phyloP scores from a whole-genome alignment of 2,888 invertebrate species.

The Sabatieria punctata region DNA sequence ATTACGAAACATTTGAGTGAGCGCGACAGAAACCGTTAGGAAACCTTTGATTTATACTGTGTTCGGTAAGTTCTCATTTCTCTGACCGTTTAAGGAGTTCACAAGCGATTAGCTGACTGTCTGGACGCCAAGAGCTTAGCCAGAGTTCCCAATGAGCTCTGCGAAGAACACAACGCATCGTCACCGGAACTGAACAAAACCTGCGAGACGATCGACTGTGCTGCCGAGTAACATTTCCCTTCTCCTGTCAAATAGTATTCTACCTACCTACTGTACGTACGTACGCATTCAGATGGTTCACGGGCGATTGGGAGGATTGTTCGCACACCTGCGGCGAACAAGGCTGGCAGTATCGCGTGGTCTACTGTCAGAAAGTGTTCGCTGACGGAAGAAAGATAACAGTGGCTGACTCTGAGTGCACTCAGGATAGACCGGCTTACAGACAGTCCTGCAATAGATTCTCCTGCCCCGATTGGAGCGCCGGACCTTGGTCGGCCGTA shows the following conservation, averaged over 20 bases:
- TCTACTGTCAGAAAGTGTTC: conserved; percentile 62
- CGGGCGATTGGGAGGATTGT: conserved; percentile 61
- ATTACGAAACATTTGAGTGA: too few species aligned
- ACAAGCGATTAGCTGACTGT: conserved; percentile 60
- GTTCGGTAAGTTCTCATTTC: background rate
- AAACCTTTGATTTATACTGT: conserved; percentile 1
- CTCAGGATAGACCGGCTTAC: conserved; percentile 35
- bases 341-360: conserved; percentile 35
- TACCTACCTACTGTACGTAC: too few species aligned
- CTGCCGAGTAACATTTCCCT: conserved; percentile 40
- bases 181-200: conserved; percentile 53
- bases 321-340: conserved; percentile 63
- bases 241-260: too few species aligned
- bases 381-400: conserved; percentile 51
- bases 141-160: conserved; percentile 54
- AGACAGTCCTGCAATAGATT: conserved; percentile 51
- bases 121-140: conserved; percentile 54
- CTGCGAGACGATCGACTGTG: conserved; percentile 59
- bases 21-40: too few species aligned
- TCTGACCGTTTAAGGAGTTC: conserved; percentile 43
- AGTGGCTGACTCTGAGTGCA: conserved; percentile 57
- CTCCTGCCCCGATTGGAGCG: conserved; percentile 67
- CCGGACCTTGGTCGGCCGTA: conserved; percentile 76
- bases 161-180: conserved; percentile 48
- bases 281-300: conserved; percentile 49